Evolutionary conservation across 1,140 invertebrate genomes (phyloP), one percentile per base, ranked within the genome.

Genomic region (Grapholita molesta): DNA sequence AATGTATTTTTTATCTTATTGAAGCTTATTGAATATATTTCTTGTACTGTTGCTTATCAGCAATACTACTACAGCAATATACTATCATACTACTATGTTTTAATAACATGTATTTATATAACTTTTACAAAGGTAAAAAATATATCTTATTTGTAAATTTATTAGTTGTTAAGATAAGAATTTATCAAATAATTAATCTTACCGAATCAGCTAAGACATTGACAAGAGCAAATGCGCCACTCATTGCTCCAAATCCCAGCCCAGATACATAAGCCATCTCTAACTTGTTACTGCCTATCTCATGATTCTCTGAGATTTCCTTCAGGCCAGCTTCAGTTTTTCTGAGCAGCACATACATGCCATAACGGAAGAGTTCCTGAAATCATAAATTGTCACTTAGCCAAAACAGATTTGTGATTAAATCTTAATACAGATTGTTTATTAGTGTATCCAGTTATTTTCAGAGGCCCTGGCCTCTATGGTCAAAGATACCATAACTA

Each of bases 261-360:
- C 98, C 99, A 57, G 97, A 97, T 1, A 99, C 98, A 93, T 99
- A 99, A 0, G 98, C 96, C 83, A 99, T 94, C 64, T 97, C 95
- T 77, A 98, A 95, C 88, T 97, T 97, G 84, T 98, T 98, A 52
- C 96, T 96, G 15, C 96, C 95, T 3, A 97, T 94, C 55, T 95
- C 93, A 11, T 94, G 94, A 67, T 95, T 95, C 75, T 96, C 95
- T 2, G 97, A 96, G 12, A 99, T 96, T 86, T 97, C 97, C 80
- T 97, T 96, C 30, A 99, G 89, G 1, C 97, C 97, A 75, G 94
- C 95, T 93, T 99, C 97, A 9, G 98, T 98, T 92, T 95, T 97
- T 57, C 97, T 88, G 18, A 98, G 84, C 2, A 98, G 92, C 71
- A 94, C 89, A 79, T 98, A 98, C 32, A 97, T 94, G 1, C 96